Evolutionary conservation across 2,113 vertebrate genomes (phyloP).

Genomic region (Rhegmatorhina hoffmannsi): DNA sequence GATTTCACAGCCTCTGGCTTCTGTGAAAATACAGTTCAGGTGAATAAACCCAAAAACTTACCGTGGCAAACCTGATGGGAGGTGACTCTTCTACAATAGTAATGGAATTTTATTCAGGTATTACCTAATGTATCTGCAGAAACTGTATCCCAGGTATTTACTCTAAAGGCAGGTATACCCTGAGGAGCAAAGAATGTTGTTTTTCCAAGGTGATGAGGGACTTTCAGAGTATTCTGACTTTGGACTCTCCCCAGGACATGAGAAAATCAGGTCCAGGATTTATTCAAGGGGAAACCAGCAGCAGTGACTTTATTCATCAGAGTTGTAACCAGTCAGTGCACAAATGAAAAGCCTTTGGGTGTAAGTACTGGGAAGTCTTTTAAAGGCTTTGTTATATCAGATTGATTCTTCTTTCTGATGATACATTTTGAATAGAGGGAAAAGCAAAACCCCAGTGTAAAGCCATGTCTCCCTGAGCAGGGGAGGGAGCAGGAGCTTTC

Average conservation of each 20-base stretch:
- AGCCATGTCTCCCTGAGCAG: not conserved
- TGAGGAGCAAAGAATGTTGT: not conserved
- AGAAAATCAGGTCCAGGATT: not conserved
- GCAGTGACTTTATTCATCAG: not conserved
- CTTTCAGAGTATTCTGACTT: constrained; percentile 7
- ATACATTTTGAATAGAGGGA: not conserved
- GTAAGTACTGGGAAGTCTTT: not conserved
- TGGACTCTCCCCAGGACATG: not conserved
- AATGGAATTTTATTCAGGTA: not conserved
- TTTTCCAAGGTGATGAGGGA: constrained; percentile 1
- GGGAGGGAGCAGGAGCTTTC: not conserved
- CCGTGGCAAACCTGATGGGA: not conserved
- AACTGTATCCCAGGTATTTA: not conserved
- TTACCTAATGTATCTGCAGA: not conserved
- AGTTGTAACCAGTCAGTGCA: not conserved
- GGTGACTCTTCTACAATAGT: not conserved
- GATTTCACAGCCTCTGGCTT: constrained; percentile 16
- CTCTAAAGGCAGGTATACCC: not conserved
- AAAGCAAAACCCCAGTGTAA: not conserved
- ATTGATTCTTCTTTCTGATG: not conserved
- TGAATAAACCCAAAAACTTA: constrained; percentile 5
- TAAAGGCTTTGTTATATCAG: not conserved
- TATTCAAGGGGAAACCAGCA: not conserved
- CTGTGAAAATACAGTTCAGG: not conserved
- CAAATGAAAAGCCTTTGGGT: not conserved